phyloP scores from a whole-genome alignment of 2,888 invertebrate genomes.

The Eupithecia subumbrata region DNA sequence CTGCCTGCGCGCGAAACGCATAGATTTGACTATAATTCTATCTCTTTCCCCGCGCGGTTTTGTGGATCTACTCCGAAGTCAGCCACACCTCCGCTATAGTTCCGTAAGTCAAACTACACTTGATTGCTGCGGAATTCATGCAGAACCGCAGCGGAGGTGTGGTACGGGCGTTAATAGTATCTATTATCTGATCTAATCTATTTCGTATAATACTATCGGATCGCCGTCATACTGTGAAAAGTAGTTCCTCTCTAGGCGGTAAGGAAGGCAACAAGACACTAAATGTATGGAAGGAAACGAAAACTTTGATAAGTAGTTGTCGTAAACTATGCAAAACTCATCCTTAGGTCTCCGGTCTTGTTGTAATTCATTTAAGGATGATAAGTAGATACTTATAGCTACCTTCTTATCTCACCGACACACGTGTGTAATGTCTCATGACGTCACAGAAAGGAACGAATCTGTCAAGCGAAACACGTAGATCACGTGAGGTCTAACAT shows the following conservation, averaged over 20 bases:
- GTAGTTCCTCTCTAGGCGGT: neutral
- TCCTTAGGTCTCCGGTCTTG: neutral
- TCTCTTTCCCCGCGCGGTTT: no score
- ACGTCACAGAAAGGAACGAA: neutral
- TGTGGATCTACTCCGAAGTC: no score
- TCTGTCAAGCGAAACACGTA: neutral
- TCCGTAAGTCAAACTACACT: no score
- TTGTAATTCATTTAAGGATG: neutral
- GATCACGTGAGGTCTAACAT: neutral
- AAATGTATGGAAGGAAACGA: neutral
- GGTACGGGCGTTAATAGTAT: no score
- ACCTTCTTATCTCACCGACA: neutral
- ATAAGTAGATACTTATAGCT: neutral
- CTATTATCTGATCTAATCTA: no score
- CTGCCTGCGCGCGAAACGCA: no score
- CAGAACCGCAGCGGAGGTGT: no score
- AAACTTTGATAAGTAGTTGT: neutral
- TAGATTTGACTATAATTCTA: no score
- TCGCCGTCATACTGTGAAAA: neutral
- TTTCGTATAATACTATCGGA: no score
- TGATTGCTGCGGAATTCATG: no score
- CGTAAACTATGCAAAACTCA: neutral
- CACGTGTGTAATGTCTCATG: neutral
- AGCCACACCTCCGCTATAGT: no score
- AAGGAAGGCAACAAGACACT: neutral